Conservation (phyloP, 2,888 invertebrate species). For the Ephialtes manifestator region DNA sequence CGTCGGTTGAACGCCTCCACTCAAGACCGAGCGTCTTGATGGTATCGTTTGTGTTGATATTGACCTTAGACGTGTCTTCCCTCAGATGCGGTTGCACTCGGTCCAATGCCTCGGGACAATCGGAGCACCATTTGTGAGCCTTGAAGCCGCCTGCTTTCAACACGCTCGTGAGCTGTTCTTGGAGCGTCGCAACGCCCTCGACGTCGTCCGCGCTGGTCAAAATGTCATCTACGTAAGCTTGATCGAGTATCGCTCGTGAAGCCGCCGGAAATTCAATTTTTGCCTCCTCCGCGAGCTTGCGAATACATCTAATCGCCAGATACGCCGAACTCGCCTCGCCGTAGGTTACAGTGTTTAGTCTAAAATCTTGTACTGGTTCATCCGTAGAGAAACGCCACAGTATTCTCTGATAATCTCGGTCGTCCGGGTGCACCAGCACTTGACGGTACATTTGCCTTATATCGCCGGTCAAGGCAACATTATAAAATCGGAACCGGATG, state of each 20-base stretch:
- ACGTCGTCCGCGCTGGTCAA: constrained; percentile 56
- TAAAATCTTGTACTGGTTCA: constrained; percentile 62
- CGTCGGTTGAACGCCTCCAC: constrained; percentile 54
- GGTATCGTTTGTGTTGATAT: constrained; percentile 40
- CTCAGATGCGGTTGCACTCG: not conserved
- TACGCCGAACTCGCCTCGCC: constrained; percentile 71
- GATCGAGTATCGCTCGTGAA: constrained; percentile 38
- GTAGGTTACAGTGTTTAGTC: constrained; percentile 73
- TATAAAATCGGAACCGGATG: constrained; percentile 74
- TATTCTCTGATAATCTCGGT: constrained; percentile 74
- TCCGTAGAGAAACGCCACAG: constrained; percentile 70
- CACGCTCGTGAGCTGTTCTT: constrained; percentile 42
- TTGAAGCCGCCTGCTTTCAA: constrained; percentile 50
- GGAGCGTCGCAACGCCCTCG: constrained; percentile 57
- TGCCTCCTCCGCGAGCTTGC: constrained; percentile 66
- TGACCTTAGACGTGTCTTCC: constrained; percentile 9
- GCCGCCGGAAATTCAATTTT: constrained; percentile 65
- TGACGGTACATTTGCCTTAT: constrained; percentile 79
- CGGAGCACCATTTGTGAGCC: constrained; percentile 58
- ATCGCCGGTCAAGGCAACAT: constrained; percentile 75
- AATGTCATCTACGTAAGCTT: constrained; percentile 58
- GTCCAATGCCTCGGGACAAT: not conserved
- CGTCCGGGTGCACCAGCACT: constrained; percentile 71
- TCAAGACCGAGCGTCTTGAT: constrained; percentile 50
- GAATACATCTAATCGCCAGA: constrained; percentile 70